Evolutionary conservation across 2,113 vertebrate species (phyloP).

Genomic region (Tichodroma muraria): DNA sequence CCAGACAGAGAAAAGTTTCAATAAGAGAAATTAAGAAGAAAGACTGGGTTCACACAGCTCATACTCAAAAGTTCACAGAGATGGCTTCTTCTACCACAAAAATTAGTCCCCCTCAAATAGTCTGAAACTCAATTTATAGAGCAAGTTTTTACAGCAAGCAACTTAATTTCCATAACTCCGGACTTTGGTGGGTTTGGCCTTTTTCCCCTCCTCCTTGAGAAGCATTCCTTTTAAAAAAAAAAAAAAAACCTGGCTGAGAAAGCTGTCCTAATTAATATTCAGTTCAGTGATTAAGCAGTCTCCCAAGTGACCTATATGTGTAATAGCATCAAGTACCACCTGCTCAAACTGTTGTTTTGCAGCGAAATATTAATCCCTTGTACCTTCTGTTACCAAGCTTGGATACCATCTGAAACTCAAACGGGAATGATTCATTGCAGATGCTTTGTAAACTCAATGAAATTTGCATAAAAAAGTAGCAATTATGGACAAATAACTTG

Average conservation of each 20-base stretch:
- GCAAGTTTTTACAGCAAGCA: neutral
- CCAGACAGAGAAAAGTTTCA: neutral
- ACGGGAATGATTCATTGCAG: conserved; percentile 7
- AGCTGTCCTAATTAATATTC: conserved; percentile 56
- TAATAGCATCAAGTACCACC: conserved; percentile 50
- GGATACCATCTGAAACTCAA: conserved; percentile 44
- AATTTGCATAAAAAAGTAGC: neutral
- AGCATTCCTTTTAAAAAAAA: neutral
- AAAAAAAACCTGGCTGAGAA: neutral
- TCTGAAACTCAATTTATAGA: rapidly evolving
- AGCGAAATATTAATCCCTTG: conserved; percentile 35
- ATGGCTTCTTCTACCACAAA: neutral
- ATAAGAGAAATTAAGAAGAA: neutral
- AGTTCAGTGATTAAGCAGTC: conserved; percentile 46
- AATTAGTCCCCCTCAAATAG: neutral
- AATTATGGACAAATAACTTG: neutral
- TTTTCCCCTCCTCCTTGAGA: neutral
- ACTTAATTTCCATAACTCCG: neutral
- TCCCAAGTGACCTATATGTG: conserved; percentile 54
- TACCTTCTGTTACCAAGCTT: conserved; percentile 38
- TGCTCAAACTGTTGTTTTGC: conserved; percentile 61
- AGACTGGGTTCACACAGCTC: neutral
- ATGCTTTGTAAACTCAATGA: conserved; percentile 9
- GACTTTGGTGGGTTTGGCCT: neutral
- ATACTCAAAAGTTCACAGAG: neutral